Conservation (phyloP, 2,888 invertebrate genomes). For the Incurvaria masculella region DNA sequence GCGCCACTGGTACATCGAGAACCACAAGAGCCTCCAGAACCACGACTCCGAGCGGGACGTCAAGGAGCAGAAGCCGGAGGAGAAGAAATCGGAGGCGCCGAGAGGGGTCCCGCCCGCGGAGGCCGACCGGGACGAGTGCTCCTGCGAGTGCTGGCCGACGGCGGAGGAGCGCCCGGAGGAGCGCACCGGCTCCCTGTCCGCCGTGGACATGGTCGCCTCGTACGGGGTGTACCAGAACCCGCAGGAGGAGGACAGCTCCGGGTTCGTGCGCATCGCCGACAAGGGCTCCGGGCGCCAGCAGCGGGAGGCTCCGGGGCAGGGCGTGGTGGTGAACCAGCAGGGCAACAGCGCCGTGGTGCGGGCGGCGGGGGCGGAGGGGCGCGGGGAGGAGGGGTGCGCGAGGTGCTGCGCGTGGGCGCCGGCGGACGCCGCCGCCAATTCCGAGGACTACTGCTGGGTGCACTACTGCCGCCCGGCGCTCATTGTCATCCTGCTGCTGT, state of each 20-base stretch:
- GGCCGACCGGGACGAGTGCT: constrained; percentile 47
- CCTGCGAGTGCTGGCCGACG: constrained; percentile 53
- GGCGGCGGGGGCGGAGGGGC: constrained; percentile 26
- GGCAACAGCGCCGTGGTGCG: constrained; percentile 50
- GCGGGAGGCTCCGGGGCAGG: constrained; percentile 45
- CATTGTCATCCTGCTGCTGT: constrained; percentile 48
- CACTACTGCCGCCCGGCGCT: constrained; percentile 54
- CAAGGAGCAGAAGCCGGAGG: constrained; percentile 50
- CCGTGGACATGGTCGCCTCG: constrained; percentile 52
- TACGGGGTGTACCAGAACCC: constrained; percentile 53
- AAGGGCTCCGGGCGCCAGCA: constrained; percentile 40
- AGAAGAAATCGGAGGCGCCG: constrained; percentile 41
- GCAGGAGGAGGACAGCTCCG: constrained; percentile 43
- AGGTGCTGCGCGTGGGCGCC: constrained; percentile 38
- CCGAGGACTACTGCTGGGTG: constrained; percentile 52
- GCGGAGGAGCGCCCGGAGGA: constrained; percentile 41
- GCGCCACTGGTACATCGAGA: constrained; percentile 53
- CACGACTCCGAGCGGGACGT: constrained; percentile 40
- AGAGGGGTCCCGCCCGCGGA: constrained; percentile 37
- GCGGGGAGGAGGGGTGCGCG: constrained; percentile 23
- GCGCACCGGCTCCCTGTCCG: constrained; percentile 44
- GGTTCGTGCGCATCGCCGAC: constrained; percentile 43
- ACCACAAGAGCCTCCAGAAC: constrained; percentile 46
- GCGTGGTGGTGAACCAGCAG: constrained; percentile 52
- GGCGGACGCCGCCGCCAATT: constrained; percentile 34